A percentile compares a stretch with the other conserved stretches of the same genome.
Evolutionary conservation across 2,113 vertebrate genomes (phyloP).

Genomic region (Aspiorhynchus laticeps): DNA sequence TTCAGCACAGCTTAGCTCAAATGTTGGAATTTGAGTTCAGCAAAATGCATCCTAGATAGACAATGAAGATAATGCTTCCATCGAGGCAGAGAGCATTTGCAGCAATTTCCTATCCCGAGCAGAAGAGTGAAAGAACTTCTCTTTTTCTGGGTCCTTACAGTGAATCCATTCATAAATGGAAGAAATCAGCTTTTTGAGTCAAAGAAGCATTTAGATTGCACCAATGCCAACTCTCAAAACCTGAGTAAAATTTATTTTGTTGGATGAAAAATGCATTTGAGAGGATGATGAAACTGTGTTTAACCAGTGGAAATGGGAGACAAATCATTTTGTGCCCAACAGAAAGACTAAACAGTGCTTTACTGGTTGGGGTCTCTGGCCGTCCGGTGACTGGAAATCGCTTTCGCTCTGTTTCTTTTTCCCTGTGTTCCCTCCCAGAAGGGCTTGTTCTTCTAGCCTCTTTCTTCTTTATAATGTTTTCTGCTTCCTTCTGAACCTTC

Average conservation of each 20-base stretch:
- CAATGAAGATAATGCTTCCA: conserved; percentile 24
- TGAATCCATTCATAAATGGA: background rate
- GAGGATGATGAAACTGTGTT: conserved; percentile 9
- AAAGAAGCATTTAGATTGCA: background rate
- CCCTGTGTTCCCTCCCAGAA: background rate
- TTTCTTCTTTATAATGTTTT: conserved; percentile 20
- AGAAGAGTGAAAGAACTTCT: background rate
- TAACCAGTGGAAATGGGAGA: background rate
- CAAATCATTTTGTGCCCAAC: background rate
- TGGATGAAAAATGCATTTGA: background rate
- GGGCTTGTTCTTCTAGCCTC: conserved; percentile 34
- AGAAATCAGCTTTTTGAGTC: background rate
- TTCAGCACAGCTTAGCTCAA: conserved; percentile 3
- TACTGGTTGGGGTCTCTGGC: background rate
- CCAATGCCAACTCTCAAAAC: background rate
- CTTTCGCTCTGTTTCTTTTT: background rate
- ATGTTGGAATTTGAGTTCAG: conserved; percentile 1
- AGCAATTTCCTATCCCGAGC: background rate
- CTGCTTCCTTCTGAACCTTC: conserved; percentile 51
- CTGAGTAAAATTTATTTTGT: background rate
- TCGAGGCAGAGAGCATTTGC: background rate
- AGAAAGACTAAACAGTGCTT: background rate
- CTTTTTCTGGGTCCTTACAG: background rate
- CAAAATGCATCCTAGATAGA: conserved; percentile 12
- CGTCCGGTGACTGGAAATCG: background rate